Conservation (phyloP, 2,888 invertebrate species). For the Thalpophila matura region DNA sequence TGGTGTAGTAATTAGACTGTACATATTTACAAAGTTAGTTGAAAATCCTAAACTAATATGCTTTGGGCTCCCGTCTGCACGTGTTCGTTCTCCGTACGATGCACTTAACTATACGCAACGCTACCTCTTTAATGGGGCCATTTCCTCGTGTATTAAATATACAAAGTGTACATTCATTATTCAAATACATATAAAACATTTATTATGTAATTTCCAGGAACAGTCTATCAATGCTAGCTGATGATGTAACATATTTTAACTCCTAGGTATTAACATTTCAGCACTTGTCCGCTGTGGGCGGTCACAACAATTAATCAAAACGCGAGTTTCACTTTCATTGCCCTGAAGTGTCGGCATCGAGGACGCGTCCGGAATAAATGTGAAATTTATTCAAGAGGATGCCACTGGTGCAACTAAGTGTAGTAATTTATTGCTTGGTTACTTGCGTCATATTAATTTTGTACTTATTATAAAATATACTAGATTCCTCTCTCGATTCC, state of each 20-base stretch:
- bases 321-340: slow-evolving; percentile 55
- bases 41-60: slow-evolving; percentile 61
- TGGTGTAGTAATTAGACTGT: slow-evolving; percentile 56
- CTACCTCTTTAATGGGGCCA: background rate
- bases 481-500: background rate
- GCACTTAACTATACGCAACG: slow-evolving; percentile 15
- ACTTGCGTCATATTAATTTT: background rate
- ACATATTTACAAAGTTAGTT: slow-evolving; percentile 57
- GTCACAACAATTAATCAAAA: slow-evolving; percentile 50
- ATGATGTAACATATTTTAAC: too few relatives aligned
- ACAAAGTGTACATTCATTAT: too few relatives aligned
- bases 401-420: slow-evolving; percentile 69
- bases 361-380: slow-evolving; percentile 61
- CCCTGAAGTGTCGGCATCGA: slow-evolving; percentile 16
- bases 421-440: slow-evolving; percentile 65
- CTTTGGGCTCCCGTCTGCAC: slow-evolving; percentile 5
- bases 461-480: slow-evolving; percentile 4
- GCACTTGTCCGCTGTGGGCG: background rate
- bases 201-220: too few relatives aligned
- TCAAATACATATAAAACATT: too few relatives aligned
- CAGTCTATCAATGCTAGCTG: too few relatives aligned
- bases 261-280: slow-evolving; percentile 6
- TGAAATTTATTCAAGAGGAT: slow-evolving; percentile 73
- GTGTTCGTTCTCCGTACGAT: slow-evolving; percentile 2
- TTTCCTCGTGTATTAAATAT: too few relatives aligned